Percentiles rank a stretch among this genome's conserved stretches.
Evolutionary conservation across 2,113 vertebrate genomes (phyloP).

Genomic region (Bufo gargarizans): DNA sequence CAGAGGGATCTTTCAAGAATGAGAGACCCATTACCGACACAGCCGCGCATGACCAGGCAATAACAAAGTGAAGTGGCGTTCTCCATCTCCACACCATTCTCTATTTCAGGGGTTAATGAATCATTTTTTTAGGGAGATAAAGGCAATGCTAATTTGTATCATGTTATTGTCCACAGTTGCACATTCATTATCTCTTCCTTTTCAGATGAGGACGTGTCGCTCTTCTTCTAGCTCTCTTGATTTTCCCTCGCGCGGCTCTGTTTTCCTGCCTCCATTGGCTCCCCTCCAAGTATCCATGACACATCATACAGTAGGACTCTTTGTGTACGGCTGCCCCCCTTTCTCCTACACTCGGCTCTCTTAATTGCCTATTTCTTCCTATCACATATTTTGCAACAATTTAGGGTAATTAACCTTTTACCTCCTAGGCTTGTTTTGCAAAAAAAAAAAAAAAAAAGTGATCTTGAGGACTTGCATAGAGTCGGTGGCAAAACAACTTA

Average conservation of each 20-base stretch:
- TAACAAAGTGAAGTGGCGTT: constrained; percentile 44
- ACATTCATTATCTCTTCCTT: constrained; percentile 54
- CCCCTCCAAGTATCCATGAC: constrained; percentile 46
- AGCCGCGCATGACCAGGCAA: not conserved
- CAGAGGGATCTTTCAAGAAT: constrained; percentile 20
- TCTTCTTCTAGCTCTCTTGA: constrained; percentile 39
- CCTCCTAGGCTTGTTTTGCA: constrained; percentile 51
- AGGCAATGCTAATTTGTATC: constrained; percentile 52
- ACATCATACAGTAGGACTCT: constrained; percentile 38
- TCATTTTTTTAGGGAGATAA: constrained; percentile 59
- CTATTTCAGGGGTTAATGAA: constrained; percentile 60
- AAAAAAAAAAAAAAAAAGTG: constrained; percentile 54
- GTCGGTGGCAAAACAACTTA: constrained; percentile 61
- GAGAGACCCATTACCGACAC: constrained; percentile 1
- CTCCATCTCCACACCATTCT: constrained; percentile 51
- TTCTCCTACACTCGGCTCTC: constrained; percentile 41
- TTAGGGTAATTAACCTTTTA: constrained; percentile 44
- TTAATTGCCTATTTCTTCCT: constrained; percentile 52
- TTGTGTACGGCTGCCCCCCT: constrained; percentile 41
- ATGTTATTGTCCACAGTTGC: constrained; percentile 53
- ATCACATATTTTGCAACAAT: constrained; percentile 48
- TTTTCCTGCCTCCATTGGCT: constrained; percentile 45
- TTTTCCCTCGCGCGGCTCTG: constrained; percentile 30
- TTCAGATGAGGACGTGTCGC: constrained; percentile 41
- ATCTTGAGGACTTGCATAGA: constrained; percentile 53